Evolutionary conservation across 1,140 invertebrate species (phyloP).

Genomic region (Drosophila lacteicornis): DNA sequence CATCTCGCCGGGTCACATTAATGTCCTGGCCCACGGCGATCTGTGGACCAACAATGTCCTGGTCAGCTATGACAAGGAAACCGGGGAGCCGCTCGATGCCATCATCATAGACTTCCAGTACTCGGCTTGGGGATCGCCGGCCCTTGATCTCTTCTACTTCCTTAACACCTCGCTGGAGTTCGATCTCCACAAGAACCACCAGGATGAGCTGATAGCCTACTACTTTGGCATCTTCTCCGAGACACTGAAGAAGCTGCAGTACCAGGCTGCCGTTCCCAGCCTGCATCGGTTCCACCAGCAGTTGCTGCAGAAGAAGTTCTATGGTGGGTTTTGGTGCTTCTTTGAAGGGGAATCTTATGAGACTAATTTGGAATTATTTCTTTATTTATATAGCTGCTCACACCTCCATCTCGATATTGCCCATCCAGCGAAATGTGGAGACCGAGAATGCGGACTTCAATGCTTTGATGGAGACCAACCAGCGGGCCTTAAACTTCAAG

Average conservation of each 20-base stretch:
- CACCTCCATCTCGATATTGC: conserved; percentile 58
- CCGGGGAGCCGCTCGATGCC: conserved; percentile 85
- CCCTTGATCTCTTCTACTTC: conserved; percentile 80
- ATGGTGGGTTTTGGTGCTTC: conserved; percentile 52
- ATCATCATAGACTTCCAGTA: conserved; percentile 85
- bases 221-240: conserved; percentile 64
- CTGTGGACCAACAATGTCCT: conserved; percentile 89
- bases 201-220: conserved; percentile 71
- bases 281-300: conserved; percentile 71
- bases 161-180: conserved; percentile 77
- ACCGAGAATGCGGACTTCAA: conserved; percentile 78
- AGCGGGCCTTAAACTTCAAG: conserved; percentile 73
- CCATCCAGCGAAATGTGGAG: conserved; percentile 72
- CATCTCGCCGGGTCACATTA: conserved; percentile 85
- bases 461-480: conserved; percentile 69
- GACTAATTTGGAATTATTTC: neutral
- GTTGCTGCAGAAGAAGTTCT: conserved; percentile 69
- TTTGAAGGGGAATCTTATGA: too few species aligned
- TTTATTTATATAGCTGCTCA: conserved; percentile 58
- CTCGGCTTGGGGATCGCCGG: conserved; percentile 75
- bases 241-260: conserved; percentile 63
- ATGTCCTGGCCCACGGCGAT: conserved; percentile 89
- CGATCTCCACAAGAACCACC: conserved; percentile 60
- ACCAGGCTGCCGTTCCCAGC: conserved; percentile 65
- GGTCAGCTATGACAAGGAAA: conserved; percentile 86